Evolutionary conservation across 1,140 invertebrate genomes (phyloP).

Genomic region (Leptopilina boulardi): DNA sequence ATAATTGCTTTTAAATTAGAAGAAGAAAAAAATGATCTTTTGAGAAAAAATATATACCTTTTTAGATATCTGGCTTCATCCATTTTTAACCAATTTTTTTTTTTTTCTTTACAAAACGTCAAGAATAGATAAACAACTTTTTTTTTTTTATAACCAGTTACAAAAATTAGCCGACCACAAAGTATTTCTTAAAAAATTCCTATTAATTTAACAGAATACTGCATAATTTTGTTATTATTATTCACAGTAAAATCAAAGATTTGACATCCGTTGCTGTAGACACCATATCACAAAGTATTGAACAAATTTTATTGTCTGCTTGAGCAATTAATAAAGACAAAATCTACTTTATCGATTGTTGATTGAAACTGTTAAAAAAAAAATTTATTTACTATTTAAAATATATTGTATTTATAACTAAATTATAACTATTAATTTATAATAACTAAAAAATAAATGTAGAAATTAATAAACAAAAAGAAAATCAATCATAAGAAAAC

Average conservation of each 20-base stretch:
- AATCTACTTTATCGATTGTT: not conserved
- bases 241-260: not conserved
- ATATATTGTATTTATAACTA: too few relatives aligned
- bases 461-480: too few relatives aligned
- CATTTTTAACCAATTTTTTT: slow-evolving; percentile 57
- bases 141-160: not conserved
- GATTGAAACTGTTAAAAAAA: too few relatives aligned
- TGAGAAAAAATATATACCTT: slow-evolving; percentile 59
- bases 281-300: not conserved
- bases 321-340: not conserved
- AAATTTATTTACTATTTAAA: too few relatives aligned
- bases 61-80: slow-evolving; percentile 73
- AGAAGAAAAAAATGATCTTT: slow-evolving; percentile 78
- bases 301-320: slow-evolving; percentile 25
- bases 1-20: slow-evolving; percentile 56
- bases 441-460: too few relatives aligned
- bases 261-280: slow-evolving; percentile 19
- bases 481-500: too few relatives aligned
- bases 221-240: not conserved
- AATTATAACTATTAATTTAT: too few relatives aligned
- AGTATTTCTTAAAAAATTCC: not conserved
- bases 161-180: not conserved
- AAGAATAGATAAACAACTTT: not conserved
- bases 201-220: not conserved
- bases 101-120: not conserved